A percentile compares a stretch with the other conserved stretches of the same genome.
phyloP scores from a whole-genome alignment of 2,113 vertebrate genomes.

The human region DNA sequence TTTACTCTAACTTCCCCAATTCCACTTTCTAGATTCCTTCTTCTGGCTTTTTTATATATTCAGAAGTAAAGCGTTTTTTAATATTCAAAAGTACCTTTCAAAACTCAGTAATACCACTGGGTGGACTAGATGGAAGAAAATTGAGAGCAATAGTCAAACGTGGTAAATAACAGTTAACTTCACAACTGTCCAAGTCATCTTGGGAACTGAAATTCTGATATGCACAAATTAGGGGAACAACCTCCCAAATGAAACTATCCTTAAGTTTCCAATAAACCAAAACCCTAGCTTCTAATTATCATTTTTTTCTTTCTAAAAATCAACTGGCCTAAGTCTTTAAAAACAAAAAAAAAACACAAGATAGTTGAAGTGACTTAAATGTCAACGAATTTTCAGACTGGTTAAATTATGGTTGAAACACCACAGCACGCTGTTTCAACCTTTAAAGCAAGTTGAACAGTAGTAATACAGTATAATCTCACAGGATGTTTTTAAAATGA shows the following conservation, averaged over 20 bases:
- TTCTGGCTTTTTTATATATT: background rate
- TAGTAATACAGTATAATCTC: background rate
- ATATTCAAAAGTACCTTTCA: background rate
- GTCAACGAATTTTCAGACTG: background rate
- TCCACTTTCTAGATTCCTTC: background rate
- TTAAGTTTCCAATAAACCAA: background rate
- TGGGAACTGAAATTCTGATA: background rate
- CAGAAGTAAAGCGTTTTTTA: background rate
- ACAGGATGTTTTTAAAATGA: constrained; percentile 22
- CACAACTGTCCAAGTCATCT: background rate
- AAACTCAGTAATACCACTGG: constrained; percentile 5
- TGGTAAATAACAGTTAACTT: background rate
- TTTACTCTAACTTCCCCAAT: background rate
- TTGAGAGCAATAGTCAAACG: background rate
- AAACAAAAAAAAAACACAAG: background rate
- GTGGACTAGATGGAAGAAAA: background rate
- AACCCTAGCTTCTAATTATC: background rate
- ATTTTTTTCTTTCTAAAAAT: constrained; percentile 7
- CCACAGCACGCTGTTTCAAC: background rate
- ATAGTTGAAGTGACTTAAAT: background rate
- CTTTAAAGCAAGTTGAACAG: background rate
- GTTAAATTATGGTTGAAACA: background rate
- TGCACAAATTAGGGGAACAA: background rate
- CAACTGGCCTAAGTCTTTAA: background rate
- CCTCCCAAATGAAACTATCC: background rate